phyloP scores from a whole-genome alignment of 2,888 invertebrate genomes.

The Protula sp. region DNA sequence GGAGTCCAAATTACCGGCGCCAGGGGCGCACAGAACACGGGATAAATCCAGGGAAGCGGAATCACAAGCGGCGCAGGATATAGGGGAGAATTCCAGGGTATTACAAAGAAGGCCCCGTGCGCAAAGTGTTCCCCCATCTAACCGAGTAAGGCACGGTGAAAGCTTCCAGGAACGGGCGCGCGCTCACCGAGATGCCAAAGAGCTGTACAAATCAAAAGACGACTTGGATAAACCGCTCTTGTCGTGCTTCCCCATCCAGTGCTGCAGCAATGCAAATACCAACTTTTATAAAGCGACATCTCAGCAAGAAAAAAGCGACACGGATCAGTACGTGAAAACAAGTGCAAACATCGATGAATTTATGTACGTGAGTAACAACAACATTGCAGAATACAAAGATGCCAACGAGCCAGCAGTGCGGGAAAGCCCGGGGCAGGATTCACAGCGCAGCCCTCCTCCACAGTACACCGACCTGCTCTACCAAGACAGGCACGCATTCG shows the following conservation, averaged over 20 bases:
- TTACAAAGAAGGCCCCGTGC: too few relatives aligned
- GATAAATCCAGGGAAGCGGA: too few relatives aligned
- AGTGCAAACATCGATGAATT: background rate
- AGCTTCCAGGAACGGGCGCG: background rate
- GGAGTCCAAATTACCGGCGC: too few relatives aligned
- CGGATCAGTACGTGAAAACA: too few relatives aligned
- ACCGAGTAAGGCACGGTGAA: background rate
- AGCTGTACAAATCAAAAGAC: background rate
- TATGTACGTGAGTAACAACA: background rate
- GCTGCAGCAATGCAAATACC: background rate
- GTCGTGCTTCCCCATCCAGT: background rate
- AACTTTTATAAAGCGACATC: background rate
- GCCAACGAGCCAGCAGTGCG: background rate
- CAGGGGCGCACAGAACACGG: too few relatives aligned
- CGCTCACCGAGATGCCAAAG: background rate
- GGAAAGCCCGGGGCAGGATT: background rate
- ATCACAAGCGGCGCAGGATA: too few relatives aligned
- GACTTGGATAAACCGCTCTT: background rate
- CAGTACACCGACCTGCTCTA: background rate
- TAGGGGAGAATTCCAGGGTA: too few relatives aligned
- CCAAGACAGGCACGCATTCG: background rate
- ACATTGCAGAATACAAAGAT: background rate
- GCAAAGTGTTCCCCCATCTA: background rate
- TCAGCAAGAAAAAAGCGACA: background rate
- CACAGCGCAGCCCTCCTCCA: background rate